Conservation (phyloP, 2,888 invertebrate species). For the Folsomia manolachei region DNA sequence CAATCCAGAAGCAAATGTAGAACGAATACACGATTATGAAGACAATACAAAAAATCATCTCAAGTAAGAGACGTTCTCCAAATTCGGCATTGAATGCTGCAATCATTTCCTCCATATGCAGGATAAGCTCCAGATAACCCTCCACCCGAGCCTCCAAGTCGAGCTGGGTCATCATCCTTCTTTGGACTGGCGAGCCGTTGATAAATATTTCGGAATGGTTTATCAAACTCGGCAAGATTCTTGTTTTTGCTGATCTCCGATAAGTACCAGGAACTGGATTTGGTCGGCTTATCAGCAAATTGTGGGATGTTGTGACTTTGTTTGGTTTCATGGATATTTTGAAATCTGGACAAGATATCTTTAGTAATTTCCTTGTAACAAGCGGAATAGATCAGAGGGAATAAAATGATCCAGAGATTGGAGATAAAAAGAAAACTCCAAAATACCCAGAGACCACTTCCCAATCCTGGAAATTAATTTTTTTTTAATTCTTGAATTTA, state of each 20-base stretch:
- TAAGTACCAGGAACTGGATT: neutral
- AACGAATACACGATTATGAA: slow-evolving; percentile 25
- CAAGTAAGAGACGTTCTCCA: slow-evolving; percentile 25
- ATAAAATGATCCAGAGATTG: slow-evolving; percentile 15
- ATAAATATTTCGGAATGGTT: neutral
- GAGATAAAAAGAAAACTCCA: slow-evolving; percentile 5
- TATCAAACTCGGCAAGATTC: neutral
- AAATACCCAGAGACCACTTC: slow-evolving; percentile 13
- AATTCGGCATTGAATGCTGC: slow-evolving; percentile 20
- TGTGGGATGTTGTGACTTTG: no score
- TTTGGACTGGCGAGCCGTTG: neutral
- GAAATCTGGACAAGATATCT: neutral
- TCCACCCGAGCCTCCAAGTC: neutral
- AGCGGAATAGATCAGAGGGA: neutral
- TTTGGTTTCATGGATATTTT: no score
- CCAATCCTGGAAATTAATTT: no score
- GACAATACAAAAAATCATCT: slow-evolving; percentile 13
- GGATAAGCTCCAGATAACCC: slow-evolving; percentile 21
- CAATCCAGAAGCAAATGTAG: slow-evolving; percentile 26
- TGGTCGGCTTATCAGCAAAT: neutral
- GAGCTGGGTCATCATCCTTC: neutral
- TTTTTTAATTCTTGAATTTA: no score
- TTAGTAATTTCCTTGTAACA: slow-evolving; percentile 9
- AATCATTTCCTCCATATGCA: slow-evolving; percentile 10
- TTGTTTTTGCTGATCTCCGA: neutral